These are phyloP conservation scores for Parazoanthus darwini DNA, from an alignment of 92 coral and sea anemone genomes.

Conservation along the genomic window DNA sequence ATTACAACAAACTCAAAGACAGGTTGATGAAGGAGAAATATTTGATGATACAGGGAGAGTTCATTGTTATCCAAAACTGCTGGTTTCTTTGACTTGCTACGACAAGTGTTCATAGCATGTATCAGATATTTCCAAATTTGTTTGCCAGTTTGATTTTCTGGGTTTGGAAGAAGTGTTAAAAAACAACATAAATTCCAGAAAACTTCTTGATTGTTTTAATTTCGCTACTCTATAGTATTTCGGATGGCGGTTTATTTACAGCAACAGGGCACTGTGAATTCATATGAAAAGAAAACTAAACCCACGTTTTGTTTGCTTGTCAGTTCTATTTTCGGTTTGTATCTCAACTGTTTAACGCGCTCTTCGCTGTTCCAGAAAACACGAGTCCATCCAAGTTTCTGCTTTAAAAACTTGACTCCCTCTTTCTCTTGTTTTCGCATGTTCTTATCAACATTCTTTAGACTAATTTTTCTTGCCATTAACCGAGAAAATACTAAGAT, in stretches of 20 bases:
- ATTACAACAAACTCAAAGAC: not conserved
- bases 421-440: too few relatives aligned
- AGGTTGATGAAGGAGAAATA: not conserved
- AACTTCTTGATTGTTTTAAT: not conserved
- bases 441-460: too few relatives aligned
- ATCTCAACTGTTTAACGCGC: not conserved
- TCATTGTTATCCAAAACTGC: not conserved
- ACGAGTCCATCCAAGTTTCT: too few relatives aligned
- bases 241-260: not conserved
- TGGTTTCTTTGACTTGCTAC: not conserved
- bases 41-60: too few relatives aligned
- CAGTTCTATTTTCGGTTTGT: constrained; percentile 10
- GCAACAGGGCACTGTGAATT: not conserved
- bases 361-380: too few relatives aligned
- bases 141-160: not conserved
- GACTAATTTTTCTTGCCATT: too few relatives aligned
- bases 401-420: too few relatives aligned
- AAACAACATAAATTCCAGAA: not conserved
- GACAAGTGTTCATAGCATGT: not conserved
- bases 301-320: not conserved
- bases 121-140: not conserved
- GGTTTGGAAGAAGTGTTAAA: not conserved
- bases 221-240: too few relatives aligned
- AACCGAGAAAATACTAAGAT: too few relatives aligned
- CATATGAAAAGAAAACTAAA: not conserved